Percentiles rank a stretch among this genome's conserved stretches.
These are phyloP conservation scores for Mormyrus lacerda DNA, from an alignment of 2,113 vertebrate genomes.

Conservation along the genomic window DNA sequence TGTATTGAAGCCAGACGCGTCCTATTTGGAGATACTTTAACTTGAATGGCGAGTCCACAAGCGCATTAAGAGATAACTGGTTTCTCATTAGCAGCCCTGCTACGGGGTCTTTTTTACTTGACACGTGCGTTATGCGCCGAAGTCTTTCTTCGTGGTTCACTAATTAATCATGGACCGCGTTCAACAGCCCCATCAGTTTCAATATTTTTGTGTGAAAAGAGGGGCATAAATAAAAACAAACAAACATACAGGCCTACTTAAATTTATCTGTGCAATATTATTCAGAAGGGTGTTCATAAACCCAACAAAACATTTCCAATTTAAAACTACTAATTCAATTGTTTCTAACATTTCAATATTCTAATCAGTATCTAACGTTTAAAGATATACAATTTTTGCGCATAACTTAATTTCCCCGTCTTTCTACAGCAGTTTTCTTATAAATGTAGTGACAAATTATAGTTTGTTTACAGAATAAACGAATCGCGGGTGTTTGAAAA, in stretches of 20 bases:
- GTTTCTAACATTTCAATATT: background rate
- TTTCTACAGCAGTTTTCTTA: conserved; percentile 19
- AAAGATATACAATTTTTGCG: background rate
- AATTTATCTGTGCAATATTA: background rate
- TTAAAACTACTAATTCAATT: background rate
- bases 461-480: conserved; percentile 32
- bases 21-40: conserved; percentile 1
- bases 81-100: conserved; percentile 21
- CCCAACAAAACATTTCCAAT: background rate
- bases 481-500: conserved; percentile 12
- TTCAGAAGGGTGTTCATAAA: background rate
- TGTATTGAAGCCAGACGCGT: conserved; percentile 22
- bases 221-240: background rate
- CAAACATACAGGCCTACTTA: background rate
- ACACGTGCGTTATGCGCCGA: conserved; percentile 11
- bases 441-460: conserved; percentile 45
- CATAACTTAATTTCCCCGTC: background rate
- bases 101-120: conserved; percentile 15
- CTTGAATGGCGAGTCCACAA: background rate
- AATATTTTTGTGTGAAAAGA: background rate
- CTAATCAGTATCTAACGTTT: background rate
- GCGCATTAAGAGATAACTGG: conserved; percentile 1
- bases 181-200: background rate
- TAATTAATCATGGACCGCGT: conserved; percentile 14
- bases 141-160: background rate